A percentile compares a stretch with the other conserved stretches of the same genome.
Conservation (phyloP, 2,113 vertebrate species). For the Catharus bicknelli region DNA sequence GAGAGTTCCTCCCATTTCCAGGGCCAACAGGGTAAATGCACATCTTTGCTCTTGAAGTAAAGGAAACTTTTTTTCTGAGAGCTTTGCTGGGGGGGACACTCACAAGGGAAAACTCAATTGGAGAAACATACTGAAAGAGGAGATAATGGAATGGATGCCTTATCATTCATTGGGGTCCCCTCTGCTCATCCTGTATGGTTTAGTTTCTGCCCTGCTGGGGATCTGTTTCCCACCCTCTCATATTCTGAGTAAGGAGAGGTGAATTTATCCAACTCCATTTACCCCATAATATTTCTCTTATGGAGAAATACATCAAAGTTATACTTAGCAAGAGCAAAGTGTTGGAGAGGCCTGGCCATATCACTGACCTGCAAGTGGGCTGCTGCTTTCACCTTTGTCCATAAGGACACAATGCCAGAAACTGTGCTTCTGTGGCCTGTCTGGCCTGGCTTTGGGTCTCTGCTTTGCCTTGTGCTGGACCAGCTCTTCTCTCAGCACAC, state of each 20-base stretch:
- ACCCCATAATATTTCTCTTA: background rate
- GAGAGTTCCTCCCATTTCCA: background rate
- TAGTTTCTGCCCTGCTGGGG: background rate
- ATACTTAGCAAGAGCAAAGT: background rate
- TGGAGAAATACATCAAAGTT: background rate
- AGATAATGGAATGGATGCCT: background rate
- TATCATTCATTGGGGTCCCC: no score
- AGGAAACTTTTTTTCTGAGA: background rate
- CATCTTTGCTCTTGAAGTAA: background rate
- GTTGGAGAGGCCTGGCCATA: background rate
- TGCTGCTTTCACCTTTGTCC: background rate
- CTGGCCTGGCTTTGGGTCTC: rapidly evolving
- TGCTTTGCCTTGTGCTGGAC: background rate
- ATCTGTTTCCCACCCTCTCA: background rate
- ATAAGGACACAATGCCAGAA: background rate
- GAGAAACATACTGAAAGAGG: background rate
- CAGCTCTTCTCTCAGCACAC: background rate
- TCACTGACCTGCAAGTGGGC: background rate
- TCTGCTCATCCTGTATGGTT: background rate
- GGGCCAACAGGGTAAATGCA: background rate
- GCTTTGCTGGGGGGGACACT: background rate
- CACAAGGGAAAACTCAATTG: background rate
- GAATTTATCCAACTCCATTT: background rate
- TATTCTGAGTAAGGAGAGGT: background rate
- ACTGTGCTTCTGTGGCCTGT: background rate